A percentile compares a stretch with the other conserved stretches of the same genome.
phyloP scores from a whole-genome alignment of 1,140 invertebrate species.

The Parapsyche elsis region DNA sequence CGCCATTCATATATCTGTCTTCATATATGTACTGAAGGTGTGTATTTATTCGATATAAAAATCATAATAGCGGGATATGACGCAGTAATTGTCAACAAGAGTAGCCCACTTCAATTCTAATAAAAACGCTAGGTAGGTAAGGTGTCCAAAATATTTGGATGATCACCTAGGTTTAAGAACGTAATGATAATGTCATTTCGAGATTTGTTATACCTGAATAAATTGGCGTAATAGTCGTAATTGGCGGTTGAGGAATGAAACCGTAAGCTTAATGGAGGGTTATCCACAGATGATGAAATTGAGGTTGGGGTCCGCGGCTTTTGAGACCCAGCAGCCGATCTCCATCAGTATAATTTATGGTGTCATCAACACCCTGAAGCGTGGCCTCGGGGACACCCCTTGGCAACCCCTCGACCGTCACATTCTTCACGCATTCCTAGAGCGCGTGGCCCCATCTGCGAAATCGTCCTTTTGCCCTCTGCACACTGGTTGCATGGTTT shows the following conservation, averaged over 20 bases:
- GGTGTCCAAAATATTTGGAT: no score
- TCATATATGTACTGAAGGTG: not conserved
- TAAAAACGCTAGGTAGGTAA: no score
- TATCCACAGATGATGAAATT: conserved; percentile 5
- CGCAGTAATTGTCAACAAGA: no score
- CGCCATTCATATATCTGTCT: not conserved
- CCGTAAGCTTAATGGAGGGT: not conserved
- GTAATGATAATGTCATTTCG: no score
- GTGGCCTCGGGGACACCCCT: not conserved
- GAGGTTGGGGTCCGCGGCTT: not conserved
- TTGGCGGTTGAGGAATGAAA: not conserved
- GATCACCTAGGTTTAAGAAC: no score
- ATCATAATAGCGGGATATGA: no score
- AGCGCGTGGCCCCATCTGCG: conserved; percentile 43
- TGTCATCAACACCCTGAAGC: conserved; percentile 15
- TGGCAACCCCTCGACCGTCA: not conserved
- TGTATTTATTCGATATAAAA: no score
- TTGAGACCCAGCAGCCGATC: not conserved
- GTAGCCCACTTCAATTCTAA: no score
- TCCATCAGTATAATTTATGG: conserved; percentile 46
- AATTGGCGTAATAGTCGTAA: no score
- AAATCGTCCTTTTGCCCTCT: conserved; percentile 21
- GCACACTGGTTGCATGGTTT: not conserved
- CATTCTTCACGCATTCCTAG: conserved; percentile 50
- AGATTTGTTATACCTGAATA: no score